phyloP scores from a whole-genome alignment of 2,113 vertebrate species.

The Atrichornis clamosus region DNA sequence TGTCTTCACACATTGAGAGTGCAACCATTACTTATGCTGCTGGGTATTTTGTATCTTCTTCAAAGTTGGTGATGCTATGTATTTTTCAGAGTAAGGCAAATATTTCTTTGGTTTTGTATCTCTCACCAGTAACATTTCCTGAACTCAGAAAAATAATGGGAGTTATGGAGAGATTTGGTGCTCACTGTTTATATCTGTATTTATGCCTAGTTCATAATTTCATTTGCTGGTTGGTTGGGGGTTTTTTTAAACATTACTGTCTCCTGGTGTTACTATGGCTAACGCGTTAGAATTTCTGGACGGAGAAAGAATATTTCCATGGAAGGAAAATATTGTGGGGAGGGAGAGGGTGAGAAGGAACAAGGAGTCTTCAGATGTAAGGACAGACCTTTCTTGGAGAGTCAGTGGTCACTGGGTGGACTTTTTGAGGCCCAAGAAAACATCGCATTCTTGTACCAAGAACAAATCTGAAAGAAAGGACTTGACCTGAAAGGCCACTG shows the following conservation, averaged over 20 bases:
- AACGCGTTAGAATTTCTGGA: neutral
- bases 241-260: no score
- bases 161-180: neutral
- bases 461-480: neutral
- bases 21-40: neutral
- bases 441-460: neutral
- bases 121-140: neutral
- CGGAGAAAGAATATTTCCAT: neutral
- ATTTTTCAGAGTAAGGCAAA: neutral
- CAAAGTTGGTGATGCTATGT: neutral
- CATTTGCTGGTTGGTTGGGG: neutral
- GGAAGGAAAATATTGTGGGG: neutral
- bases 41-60: neutral
- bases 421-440: accelerated
- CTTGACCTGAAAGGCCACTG: neutral
- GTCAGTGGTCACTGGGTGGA: neutral
- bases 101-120: accelerated
- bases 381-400: neutral
- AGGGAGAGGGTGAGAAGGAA: neutral
- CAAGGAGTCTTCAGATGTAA: neutral
- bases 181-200: neutral
- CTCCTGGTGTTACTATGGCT: neutral
- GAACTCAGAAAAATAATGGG: neutral
- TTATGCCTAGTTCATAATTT: neutral
- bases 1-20: neutral